These are phyloP conservation scores for Ptilodon capucinus DNA, from an alignment of 2,888 invertebrate genomes.

Conservation along the genomic window DNA sequence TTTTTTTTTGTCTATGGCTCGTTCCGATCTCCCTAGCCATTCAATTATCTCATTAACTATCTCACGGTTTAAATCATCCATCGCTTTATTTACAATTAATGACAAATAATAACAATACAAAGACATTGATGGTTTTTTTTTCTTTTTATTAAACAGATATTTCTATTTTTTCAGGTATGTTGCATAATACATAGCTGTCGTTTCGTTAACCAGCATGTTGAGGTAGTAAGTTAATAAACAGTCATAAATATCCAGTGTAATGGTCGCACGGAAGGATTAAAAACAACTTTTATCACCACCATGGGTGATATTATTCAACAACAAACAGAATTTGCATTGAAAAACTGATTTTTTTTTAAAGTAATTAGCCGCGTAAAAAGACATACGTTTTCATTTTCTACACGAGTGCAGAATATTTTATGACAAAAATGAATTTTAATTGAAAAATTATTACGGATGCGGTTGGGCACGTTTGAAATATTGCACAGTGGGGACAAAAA, in stretches of 20 bases:
- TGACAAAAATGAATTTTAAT: slow-evolving; percentile 58
- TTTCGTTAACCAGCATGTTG: neutral
- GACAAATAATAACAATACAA: no score
- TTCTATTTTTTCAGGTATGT: neutral
- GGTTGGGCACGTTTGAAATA: slow-evolving; percentile 60
- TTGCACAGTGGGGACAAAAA: slow-evolving; percentile 56
- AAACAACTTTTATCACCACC: neutral
- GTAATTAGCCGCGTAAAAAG: slow-evolving; percentile 32
- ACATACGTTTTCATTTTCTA: slow-evolving; percentile 39
- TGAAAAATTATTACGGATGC: slow-evolving; percentile 68
- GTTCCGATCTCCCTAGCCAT: no score
- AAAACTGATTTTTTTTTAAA: slow-evolving; percentile 14
- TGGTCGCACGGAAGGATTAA: neutral
- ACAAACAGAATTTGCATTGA: neutral
- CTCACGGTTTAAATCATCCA: no score
- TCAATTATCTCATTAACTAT: no score
- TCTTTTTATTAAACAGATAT: neutral
- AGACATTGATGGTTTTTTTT: no score
- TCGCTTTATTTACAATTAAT: no score
- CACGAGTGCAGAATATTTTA: slow-evolving; percentile 41
- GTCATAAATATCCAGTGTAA: neutral
- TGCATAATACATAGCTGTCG: neutral
- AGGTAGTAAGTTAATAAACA: neutral
- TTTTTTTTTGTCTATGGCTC: no score
- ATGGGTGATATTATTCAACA: neutral